Evolutionary conservation across 2,797 vertebrate species (phyloP), one percentile per base, ranked within the genome.

Genomic region (Tangara arthus): DNA sequence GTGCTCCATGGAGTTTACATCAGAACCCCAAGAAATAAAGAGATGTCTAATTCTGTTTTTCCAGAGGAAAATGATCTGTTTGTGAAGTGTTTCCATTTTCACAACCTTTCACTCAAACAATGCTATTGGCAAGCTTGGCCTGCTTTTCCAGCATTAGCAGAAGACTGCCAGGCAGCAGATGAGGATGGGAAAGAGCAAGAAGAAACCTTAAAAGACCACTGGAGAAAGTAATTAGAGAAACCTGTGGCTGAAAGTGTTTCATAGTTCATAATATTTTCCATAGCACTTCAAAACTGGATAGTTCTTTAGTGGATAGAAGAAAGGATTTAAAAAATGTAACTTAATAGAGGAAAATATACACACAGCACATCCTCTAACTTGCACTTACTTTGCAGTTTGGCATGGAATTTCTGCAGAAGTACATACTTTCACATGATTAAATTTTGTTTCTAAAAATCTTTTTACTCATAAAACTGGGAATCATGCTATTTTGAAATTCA

Each of bases 1-100:
- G 27, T 84, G 26, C 15, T 82, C 37, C n/a, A 21, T 39, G 27
- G 41, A 73, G 32, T 75, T 93, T 84, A 57, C 37, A 57, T 27
- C 64, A 90, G 46, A 87, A 82, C 35, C 37, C 15, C 18, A 79
- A 89, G 68, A 92, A 94, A 82, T 37, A 89, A 3, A 80, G 23
- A 91, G 47, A 78, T 78, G 66, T 83, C 4, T 56, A 46, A 69
- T 42, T 78, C 15, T 1, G 0, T 59, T 91, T 92, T 92, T 93
- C 80, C 85, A 95, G 87, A 92, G 69, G 82, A 95, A 95, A 95
- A 82, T 50, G 35, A 94, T 95, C 52, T 93, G 87, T 88, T 93
- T 90, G 56, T 83, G 57, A 34, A 92, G 34, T 57, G 75, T 76
- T 93, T 93, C 90, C 83, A 87, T 86, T 93, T 97, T 96, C 87